A percentile compares a stretch with the other conserved stretches of the same genome.
These are phyloP conservation scores for Zonitis immaculata DNA, from an alignment of 2,888 invertebrate genomes.

Conservation along the genomic window DNA sequence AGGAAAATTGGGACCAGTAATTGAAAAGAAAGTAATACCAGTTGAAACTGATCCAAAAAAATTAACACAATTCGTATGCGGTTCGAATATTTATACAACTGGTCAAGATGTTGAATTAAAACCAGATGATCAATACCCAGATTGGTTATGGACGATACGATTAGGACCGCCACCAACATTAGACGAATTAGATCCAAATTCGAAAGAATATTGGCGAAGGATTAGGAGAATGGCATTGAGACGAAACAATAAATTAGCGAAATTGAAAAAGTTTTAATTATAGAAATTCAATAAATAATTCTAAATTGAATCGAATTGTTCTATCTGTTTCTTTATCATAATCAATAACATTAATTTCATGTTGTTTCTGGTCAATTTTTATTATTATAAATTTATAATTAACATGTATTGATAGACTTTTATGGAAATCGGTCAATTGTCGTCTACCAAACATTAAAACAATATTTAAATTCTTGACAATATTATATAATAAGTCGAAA, in stretches of 20 bases:
- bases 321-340: slow-evolving; percentile 20
- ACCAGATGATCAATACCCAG: slow-evolving; percentile 80
- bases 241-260: slow-evolving; percentile 59
- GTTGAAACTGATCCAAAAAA: slow-evolving; percentile 81
- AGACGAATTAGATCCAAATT: slow-evolving; percentile 71
- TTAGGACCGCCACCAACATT: slow-evolving; percentile 61
- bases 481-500: slow-evolving; percentile 24
- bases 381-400: slow-evolving; percentile 27
- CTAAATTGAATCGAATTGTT: slow-evolving; percentile 18
- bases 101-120: slow-evolving; percentile 76
- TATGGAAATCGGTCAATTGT: slow-evolving; percentile 19
- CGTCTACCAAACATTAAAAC: slow-evolving; percentile 30
- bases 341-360: slow-evolving; percentile 20
- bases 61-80: slow-evolving; percentile 74
- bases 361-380: slow-evolving; percentile 10
- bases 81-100: slow-evolving; percentile 75
- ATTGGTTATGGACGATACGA: slow-evolving; percentile 82
- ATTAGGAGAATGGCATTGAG: slow-evolving; percentile 62
- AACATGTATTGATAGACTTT: slow-evolving; percentile 19
- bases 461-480: slow-evolving; percentile 30
- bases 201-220: slow-evolving; percentile 77
- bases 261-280: slow-evolving; percentile 58
- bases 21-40: slow-evolving; percentile 69
- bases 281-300: slow-evolving; percentile 12
- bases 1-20: slow-evolving; percentile 57